These are phyloP conservation scores for Rhamnusium bicolor DNA, from an alignment of 2,888 invertebrate genomes.

Conservation along the genomic window DNA sequence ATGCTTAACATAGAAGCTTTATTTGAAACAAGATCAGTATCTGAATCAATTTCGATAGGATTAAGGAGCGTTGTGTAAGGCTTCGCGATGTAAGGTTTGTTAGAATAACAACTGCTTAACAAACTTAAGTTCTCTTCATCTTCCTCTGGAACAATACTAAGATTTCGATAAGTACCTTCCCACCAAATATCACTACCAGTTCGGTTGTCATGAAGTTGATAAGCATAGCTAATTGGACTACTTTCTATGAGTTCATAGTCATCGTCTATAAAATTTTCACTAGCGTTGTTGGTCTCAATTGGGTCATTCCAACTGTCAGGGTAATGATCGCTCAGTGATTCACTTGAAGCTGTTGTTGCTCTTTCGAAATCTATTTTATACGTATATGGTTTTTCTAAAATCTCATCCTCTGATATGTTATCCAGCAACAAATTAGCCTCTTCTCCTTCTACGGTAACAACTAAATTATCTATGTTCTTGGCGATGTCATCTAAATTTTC, in stretches of 20 bases:
- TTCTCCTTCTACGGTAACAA: constrained; percentile 58
- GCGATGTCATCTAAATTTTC: constrained; percentile 49
- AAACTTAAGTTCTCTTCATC: constrained; percentile 68
- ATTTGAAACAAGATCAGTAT: constrained; percentile 5
- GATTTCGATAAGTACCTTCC: constrained; percentile 69
- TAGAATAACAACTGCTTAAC: constrained; percentile 59
- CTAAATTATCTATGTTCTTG: constrained; percentile 51
- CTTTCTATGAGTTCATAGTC: constrained; percentile 66
- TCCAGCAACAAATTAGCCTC: constrained; percentile 53
- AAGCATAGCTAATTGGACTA: constrained; percentile 51
- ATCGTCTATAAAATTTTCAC: constrained; percentile 51
- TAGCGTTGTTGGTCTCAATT: constrained; percentile 55
- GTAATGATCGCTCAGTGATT: constrained; percentile 60
- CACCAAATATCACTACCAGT: constrained; percentile 67
- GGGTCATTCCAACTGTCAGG: constrained; percentile 49
- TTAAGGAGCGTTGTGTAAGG: constrained; percentile 36
- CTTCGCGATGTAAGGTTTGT: constrained; percentile 48
- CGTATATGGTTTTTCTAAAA: constrained; percentile 51
- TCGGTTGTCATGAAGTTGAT: constrained; percentile 52
- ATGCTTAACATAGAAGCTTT: constrained; percentile 16
- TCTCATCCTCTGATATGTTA: constrained; percentile 50
- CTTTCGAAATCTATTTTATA: constrained; percentile 55
- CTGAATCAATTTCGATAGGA: constrained; percentile 22
- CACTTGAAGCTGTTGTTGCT: constrained; percentile 61
- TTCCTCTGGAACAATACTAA: constrained; percentile 70